Evolutionary conservation across 2,888 invertebrate species (phyloP).

Genomic region (Cantharis rustica): DNA sequence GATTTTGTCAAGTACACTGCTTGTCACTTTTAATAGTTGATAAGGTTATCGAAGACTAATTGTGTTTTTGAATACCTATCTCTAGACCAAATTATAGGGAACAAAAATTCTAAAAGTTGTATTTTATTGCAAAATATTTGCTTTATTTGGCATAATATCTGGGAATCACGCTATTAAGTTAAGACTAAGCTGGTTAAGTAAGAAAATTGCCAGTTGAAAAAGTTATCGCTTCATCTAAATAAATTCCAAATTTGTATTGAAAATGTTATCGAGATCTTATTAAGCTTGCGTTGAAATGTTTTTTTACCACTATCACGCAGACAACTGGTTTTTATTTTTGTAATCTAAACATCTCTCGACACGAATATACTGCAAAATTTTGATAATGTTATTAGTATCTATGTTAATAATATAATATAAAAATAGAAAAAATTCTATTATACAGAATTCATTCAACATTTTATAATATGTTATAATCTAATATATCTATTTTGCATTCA

Average conservation of each 20-base stretch:
- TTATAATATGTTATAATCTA: neutral
- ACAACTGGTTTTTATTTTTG: constrained; percentile 1
- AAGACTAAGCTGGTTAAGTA: constrained; percentile 18
- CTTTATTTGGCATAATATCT: constrained; percentile 15
- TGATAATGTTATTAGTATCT: neutral
- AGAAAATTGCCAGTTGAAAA: constrained; percentile 18
- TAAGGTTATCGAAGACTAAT: neutral
- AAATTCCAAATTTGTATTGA: constrained; percentile 36
- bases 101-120: constrained; percentile 8
- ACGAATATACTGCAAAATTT: neutral
- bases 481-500: neutral
- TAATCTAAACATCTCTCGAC: constrained; percentile 3
- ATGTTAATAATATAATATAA: neutral
- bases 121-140: constrained; percentile 18
- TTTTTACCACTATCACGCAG: constrained; percentile 3
- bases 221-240: constrained; percentile 27
- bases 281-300: constrained; percentile 19
- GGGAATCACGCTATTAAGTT: constrained; percentile 20
- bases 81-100: neutral
- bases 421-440: neutral
- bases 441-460: neutral
- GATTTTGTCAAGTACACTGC: constrained; percentile 23
- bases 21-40: neutral
- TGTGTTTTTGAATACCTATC: neutral
- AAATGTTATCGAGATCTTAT: constrained; percentile 34